These are phyloP conservation scores for Lamprotornis superbus DNA, from an alignment of 2,113 vertebrate genomes.

Conservation along the genomic window DNA sequence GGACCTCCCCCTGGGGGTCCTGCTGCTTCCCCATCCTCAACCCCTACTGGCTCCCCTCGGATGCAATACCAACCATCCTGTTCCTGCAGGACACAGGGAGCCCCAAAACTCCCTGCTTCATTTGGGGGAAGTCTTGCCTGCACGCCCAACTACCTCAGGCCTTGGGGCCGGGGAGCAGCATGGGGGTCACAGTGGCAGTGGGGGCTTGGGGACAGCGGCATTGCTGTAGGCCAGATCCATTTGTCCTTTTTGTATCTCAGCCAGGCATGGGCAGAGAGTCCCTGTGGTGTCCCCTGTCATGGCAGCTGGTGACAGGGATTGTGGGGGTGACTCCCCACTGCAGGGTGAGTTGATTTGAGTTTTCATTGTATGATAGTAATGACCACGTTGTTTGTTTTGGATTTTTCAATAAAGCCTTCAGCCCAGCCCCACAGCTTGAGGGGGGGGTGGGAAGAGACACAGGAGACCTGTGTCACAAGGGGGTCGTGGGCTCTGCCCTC, in stretches of 20 bases:
- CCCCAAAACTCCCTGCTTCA: background rate
- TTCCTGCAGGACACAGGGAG: background rate
- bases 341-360: background rate
- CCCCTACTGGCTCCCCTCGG: background rate
- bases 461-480: background rate
- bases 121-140: background rate
- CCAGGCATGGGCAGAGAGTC: background rate
- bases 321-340: background rate
- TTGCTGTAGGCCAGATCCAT: background rate
- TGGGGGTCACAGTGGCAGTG: background rate
- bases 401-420: slow-evolving; percentile 81
- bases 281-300: accelerated
- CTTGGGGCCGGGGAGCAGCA: background rate
- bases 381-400: slow-evolving; percentile 41
- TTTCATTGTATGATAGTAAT: slow-evolving; percentile 62
- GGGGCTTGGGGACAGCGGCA: background rate
- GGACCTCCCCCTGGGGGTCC: background rate
- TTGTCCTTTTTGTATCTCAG: background rate
- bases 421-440: background rate
- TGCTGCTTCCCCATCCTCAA: background rate
- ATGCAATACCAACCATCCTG: background rate
- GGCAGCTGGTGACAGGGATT: background rate
- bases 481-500: background rate
- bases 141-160: slow-evolving; percentile 77
- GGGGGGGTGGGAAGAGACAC: too few species aligned